Conservation (phyloP, 1,140 invertebrate genomes). For the Listronotus bonariensis region DNA sequence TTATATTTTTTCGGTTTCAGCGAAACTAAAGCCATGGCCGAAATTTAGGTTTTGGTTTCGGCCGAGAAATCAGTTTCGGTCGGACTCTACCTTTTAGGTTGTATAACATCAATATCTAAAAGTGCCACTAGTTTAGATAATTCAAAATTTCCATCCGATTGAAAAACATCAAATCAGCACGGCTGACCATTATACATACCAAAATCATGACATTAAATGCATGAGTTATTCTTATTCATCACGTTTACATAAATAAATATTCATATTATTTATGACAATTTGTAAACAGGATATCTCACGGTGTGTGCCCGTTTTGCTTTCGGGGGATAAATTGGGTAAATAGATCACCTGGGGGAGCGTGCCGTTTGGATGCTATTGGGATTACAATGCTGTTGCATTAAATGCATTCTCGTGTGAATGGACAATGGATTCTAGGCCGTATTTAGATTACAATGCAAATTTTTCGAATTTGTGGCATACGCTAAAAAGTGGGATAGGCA, state of each 20-base stretch:
- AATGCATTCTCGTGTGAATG: neutral
- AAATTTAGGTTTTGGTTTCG: too few relatives aligned
- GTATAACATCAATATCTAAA: too few relatives aligned
- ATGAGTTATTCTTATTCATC: constrained; percentile 4
- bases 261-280: constrained; percentile 29
- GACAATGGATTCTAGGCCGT: neutral
- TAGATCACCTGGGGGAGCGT: constrained; percentile 29
- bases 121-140: too few relatives aligned
- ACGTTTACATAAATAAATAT: constrained; percentile 38
- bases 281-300: constrained; percentile 23
- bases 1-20: too few relatives aligned
- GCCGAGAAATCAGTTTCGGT: too few relatives aligned
- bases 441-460: constrained; percentile 6
- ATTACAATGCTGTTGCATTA: constrained; percentile 13
- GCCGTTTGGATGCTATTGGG: constrained; percentile 22
- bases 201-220: neutral
- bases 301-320: constrained; percentile 22
- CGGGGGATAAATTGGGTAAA: constrained; percentile 32
- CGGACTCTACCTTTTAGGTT: too few relatives aligned
- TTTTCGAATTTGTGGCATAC: neutral
- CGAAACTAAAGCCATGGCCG: too few relatives aligned
- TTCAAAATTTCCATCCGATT: too few relatives aligned
- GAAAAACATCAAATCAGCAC: too few relatives aligned
- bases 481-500: too few relatives aligned
- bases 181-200: too few relatives aligned